Percentiles rank a stretch among this genome's conserved stretches.
These are phyloP conservation scores for Bombus polaris DNA, from an alignment of 1,140 invertebrate genomes.

Conservation along the genomic window DNA sequence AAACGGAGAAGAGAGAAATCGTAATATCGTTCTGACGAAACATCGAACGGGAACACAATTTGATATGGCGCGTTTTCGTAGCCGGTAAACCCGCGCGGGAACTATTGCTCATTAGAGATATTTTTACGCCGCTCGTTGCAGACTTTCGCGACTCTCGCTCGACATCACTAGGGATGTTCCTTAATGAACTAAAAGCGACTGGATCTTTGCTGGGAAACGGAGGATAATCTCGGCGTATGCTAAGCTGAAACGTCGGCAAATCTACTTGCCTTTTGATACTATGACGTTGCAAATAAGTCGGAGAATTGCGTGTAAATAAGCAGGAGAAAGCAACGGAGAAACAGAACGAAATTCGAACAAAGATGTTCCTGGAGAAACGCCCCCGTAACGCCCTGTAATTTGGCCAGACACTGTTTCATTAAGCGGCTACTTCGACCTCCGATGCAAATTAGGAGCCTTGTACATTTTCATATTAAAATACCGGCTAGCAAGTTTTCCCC, in stretches of 20 bases:
- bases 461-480: neutral
- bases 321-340: neutral
- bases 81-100: neutral
- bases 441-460: neutral
- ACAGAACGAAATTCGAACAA: neutral
- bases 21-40: too few relatives aligned
- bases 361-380: neutral
- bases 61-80: too few relatives aligned
- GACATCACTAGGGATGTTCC: neutral
- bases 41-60: too few relatives aligned
- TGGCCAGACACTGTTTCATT: too few relatives aligned
- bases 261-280: neutral
- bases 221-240: neutral
- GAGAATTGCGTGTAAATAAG: too few relatives aligned
- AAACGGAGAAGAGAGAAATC: neutral
- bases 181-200: constrained; percentile 53
- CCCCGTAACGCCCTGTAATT: too few relatives aligned
- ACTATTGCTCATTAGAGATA: constrained; percentile 48
- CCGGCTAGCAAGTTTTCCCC: neutral
- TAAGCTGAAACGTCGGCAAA: neutral
- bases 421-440: too few relatives aligned
- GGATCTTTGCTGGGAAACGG: neutral
- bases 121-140: constrained; percentile 21
- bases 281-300: neutral
- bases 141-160: constrained; percentile 24